Conservation (phyloP, 2,888 invertebrate genomes). For the Polyploca ridens region DNA sequence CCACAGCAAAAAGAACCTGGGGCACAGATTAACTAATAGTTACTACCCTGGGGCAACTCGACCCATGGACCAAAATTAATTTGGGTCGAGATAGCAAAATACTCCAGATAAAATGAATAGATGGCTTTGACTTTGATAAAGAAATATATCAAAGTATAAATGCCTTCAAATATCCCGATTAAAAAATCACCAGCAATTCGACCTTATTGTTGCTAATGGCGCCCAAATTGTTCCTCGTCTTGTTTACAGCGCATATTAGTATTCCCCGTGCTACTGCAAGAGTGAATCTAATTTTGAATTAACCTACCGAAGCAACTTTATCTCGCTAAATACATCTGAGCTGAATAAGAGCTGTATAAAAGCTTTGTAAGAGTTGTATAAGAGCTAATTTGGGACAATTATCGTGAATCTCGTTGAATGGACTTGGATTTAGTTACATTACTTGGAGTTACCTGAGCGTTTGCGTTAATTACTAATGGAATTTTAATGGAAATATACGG, state of each 20-base stretch:
- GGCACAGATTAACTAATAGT: no score
- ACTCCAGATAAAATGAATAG: no score
- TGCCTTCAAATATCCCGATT: background rate
- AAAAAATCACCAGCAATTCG: background rate
- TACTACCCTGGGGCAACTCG: no score
- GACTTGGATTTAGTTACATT: no score
- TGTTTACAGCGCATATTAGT: background rate
- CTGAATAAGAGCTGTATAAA: background rate
- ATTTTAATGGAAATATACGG: no score
- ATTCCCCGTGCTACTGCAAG: background rate
- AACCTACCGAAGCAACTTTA: background rate
- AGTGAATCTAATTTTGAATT: conserved; percentile 2
- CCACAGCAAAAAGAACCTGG: no score
- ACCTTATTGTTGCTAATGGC: background rate
- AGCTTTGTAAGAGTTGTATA: background rate
- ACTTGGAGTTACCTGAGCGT: no score
- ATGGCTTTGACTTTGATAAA: no score
- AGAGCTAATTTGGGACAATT: background rate
- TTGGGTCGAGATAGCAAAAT: no score
- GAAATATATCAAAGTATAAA: no score
- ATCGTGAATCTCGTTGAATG: background rate
- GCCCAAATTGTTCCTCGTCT: background rate
- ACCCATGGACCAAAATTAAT: no score
- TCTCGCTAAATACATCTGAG: background rate
- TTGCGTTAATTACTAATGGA: no score